Evolutionary conservation across 2,888 invertebrate species (phyloP).

Genomic region (Synergus gifuensis): DNA sequence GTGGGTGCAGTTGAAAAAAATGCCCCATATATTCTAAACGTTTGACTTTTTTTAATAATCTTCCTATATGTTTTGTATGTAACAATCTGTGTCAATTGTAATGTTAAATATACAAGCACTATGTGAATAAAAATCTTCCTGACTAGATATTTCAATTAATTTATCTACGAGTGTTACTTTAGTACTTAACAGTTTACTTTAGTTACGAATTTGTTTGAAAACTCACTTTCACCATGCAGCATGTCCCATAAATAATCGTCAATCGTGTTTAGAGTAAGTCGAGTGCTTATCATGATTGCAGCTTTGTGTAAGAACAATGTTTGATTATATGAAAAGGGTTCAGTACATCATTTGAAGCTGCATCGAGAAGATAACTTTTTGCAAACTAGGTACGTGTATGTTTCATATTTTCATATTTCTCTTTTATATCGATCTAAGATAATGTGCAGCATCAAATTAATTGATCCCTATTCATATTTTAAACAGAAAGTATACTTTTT

Average conservation of each 20-base stretch:
- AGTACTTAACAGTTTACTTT: background rate
- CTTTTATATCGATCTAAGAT: slow-evolving; percentile 61
- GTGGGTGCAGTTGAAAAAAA: no score
- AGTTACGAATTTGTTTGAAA: background rate
- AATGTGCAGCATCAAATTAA: slow-evolving; percentile 74
- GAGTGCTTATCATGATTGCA: slow-evolving; percentile 45
- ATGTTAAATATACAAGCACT: slow-evolving; percentile 51
- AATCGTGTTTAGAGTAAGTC: slow-evolving; percentile 34
- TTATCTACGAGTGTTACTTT: background rate
- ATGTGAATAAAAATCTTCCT: slow-evolving; percentile 30
- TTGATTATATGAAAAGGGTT: slow-evolving; percentile 75
- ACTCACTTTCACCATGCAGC: background rate
- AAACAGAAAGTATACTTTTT: background rate
- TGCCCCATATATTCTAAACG: background rate
- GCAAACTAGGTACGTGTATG: slow-evolving; percentile 75
- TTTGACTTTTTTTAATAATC: slow-evolving; percentile 1
- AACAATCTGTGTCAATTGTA: slow-evolving; percentile 55
- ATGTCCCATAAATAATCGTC: slow-evolving; percentile 24
- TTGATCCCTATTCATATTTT: slow-evolving; percentile 76
- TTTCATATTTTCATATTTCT: slow-evolving; percentile 64
- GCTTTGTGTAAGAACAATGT: slow-evolving; percentile 45
- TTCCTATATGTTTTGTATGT: slow-evolving; percentile 34
- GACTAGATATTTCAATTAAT: slow-evolving; percentile 38
- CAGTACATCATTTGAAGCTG: slow-evolving; percentile 77
- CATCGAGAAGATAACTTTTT: slow-evolving; percentile 75